Evolutionary conservation across 1,140 invertebrate species (phyloP), one percentile per base, ranked within the genome.

Genomic region (Antheraea pernyi): DNA sequence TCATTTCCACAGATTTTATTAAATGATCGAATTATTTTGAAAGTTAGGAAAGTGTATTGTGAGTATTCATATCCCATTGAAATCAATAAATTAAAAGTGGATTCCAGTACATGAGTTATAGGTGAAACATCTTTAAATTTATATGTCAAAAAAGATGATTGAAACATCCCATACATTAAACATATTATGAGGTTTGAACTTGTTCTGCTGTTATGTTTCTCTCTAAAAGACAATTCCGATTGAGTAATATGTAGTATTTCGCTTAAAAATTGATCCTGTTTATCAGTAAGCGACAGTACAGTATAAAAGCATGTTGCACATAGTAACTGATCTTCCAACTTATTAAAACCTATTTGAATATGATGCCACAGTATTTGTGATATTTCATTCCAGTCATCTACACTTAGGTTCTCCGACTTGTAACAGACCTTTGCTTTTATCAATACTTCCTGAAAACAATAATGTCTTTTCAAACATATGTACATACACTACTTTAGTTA

Each of bases 121-220:
- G 61, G 71, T 13, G 64, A 79, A 61, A 70, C 61, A 66, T 71
- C n/a, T 68, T 76, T 65, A 64, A 68, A 30, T 7, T 30, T 69
- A 67, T 79, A 71, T 58, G 73, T 67, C 19, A 92, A 72, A 72
- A 89, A 86, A 72, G 85, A 76, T 53, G 91, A 92, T 71, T 93
- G 89, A 72, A 91, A 92, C 37, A 93, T 67, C 65, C 92, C 91
- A 82, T 91, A 91, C 72, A 89, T 89, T 19, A 91, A 66, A 36
- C 84, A 84, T 7, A 84, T 67, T 13, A 69, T 77, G 69, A 48
- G 65, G 19, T 39, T 68, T 65, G 69, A 76, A 64, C 65, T 77
- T 30, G 37, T 62, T 68, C 37, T 68, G 58, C 68, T 65, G 4
- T 63, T 37, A 64, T 11, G 22, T 67, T 69, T 39, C 78, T 42